Evolutionary conservation across 2,888 invertebrate species (phyloP).

Genomic region (Hirtodrosophila histrioides): DNA sequence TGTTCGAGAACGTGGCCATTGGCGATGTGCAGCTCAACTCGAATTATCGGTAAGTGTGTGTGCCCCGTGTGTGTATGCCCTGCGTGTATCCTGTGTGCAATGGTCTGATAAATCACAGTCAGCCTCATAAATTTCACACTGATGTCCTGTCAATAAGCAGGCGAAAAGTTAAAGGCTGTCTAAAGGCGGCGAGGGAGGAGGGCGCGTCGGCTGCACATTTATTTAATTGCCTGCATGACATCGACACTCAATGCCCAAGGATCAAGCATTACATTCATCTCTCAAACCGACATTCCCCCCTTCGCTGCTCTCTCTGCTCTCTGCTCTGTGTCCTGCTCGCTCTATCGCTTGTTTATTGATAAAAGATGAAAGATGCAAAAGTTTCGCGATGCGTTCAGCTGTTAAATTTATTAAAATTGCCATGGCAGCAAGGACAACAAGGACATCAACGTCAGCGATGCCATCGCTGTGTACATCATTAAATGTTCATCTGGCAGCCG

Average conservation of each 20-base stretch:
- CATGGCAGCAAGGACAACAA: slow-evolving; percentile 49
- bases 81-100: slow-evolving; percentile 60
- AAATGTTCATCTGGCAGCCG: slow-evolving; percentile 77
- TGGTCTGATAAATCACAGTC: slow-evolving; percentile 74
- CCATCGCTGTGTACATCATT: slow-evolving; percentile 70
- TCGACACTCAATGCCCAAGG: slow-evolving; percentile 48
- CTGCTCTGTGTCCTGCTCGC: not conserved
- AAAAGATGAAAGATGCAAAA: slow-evolving; percentile 77
- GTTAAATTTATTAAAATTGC: slow-evolving; percentile 80
- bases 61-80: slow-evolving; percentile 1
- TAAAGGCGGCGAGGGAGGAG: slow-evolving; percentile 1
- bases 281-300: no score
- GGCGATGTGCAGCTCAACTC: slow-evolving; percentile 91
- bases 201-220: slow-evolving; percentile 62
- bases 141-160: slow-evolving; percentile 76
- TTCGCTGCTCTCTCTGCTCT: not conserved
- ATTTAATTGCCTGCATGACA: slow-evolving; percentile 73
- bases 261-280: slow-evolving; percentile 23
- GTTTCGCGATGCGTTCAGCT: slow-evolving; percentile 67
- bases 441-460: slow-evolving; percentile 60
- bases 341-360: slow-evolving; percentile 62
- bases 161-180: slow-evolving; percentile 50
- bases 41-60: slow-evolving; percentile 90
- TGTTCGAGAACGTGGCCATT: slow-evolving; percentile 96
- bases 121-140: slow-evolving; percentile 74